phyloP scores from a whole-genome alignment of 2,888 invertebrate genomes.

The Nomada fabriciana region DNA sequence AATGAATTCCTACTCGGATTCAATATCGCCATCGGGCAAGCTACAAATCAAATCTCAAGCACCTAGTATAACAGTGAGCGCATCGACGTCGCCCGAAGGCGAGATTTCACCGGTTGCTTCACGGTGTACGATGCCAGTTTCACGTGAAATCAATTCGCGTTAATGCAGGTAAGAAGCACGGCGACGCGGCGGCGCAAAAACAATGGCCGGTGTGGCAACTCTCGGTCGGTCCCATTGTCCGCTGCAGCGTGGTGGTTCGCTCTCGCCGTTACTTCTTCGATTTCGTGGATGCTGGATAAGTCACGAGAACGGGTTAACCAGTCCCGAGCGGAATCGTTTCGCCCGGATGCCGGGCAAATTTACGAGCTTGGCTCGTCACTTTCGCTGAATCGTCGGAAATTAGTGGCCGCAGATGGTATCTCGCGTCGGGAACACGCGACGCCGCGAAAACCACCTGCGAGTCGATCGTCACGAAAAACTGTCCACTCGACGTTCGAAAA shows the following conservation, averaged over 20 bases:
- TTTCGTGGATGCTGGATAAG: constrained; percentile 46
- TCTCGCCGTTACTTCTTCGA: neutral
- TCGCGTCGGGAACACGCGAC: constrained; percentile 25
- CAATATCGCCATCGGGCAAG: neutral
- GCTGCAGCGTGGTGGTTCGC: constrained; percentile 9
- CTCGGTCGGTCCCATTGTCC: constrained; percentile 62
- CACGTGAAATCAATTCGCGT: constrained; percentile 65
- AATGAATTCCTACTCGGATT: neutral
- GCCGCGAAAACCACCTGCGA: constrained; percentile 38
- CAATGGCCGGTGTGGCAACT: constrained; percentile 57
- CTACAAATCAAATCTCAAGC: constrained; percentile 23
- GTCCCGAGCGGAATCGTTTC: constrained; percentile 49
- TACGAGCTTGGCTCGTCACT: constrained; percentile 55
- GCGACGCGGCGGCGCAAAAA: constrained; percentile 60
- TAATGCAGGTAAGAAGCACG: constrained; percentile 65
- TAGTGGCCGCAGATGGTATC: constrained; percentile 48
- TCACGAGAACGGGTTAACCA: constrained; percentile 45
- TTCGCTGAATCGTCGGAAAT: constrained; percentile 52
- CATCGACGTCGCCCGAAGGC: neutral
- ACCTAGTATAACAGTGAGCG: neutral
- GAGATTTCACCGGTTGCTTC: constrained; percentile 22
- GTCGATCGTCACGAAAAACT: constrained; percentile 12
- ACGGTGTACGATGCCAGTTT: constrained; percentile 36
- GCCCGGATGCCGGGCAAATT: constrained; percentile 36
- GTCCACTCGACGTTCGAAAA: constrained; percentile 2